phyloP scores from a whole-genome alignment of 2,113 vertebrate species.

The Saguinus imperator region DNA sequence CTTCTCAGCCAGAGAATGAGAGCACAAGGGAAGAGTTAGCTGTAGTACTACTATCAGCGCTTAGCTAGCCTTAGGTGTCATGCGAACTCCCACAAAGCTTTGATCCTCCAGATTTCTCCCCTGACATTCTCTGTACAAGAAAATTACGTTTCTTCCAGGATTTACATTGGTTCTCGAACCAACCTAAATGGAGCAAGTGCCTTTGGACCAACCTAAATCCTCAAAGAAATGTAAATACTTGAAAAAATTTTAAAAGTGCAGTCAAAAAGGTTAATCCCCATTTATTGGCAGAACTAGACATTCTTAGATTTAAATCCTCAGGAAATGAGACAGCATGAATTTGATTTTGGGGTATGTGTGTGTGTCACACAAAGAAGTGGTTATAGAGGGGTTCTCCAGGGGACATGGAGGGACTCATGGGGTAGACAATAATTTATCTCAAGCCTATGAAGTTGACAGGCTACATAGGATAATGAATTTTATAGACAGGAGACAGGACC shows the following conservation, averaged over 20 bases:
- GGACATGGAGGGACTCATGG: not conserved
- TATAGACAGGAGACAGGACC: not conserved
- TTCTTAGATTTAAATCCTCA: constrained; percentile 4
- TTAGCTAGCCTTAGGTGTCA: not conserved
- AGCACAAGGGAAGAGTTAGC: no score
- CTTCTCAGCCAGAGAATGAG: not conserved
- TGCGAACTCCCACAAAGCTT: not conserved
- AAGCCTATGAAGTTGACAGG: not conserved
- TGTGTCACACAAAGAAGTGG: not conserved
- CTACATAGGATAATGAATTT: not conserved
- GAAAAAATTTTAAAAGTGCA: not conserved
- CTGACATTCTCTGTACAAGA: not conserved
- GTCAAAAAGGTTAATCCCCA: not conserved
- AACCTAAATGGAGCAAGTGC: not conserved
- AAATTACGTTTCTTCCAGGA: not conserved
- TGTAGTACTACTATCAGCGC: not conserved
- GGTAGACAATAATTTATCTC: not conserved
- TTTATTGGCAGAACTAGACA: not conserved
- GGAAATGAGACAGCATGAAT: not conserved
- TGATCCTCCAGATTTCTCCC: not conserved
- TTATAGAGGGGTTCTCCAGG: not conserved
- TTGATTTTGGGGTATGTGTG: not conserved
- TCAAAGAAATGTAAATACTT: constrained; percentile 21
- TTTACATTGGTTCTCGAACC: not conserved
- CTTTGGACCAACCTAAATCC: not conserved